Base-by-base conservation (phyloP, 2,113 vertebrate species). In the Sander lucioperca region DNA sequence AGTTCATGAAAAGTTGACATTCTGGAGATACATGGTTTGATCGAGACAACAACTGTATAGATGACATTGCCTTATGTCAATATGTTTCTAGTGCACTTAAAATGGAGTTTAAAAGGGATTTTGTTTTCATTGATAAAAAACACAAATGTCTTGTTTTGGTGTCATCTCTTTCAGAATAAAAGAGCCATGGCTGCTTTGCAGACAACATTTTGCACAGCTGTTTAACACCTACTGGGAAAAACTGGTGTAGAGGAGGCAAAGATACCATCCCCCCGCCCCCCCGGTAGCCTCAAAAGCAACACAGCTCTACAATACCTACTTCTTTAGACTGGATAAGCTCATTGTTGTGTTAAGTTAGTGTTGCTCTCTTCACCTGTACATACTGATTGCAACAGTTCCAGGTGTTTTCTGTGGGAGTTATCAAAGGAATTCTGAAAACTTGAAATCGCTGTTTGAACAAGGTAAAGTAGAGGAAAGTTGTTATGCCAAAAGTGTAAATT, bases 211-310 rank as follows among this genome's bases (percentile, higher is more conserved):
- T 62, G 39, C 19, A 47, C 61, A 56, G 39, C 73, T 73, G 51
- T 76, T 67, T 5, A 72, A 56, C 56, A 80, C n/a, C 48, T 30
- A 30, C 43, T 25, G 10, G 36, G 18, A 33, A 51, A 18, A 68
- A 39, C 27, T 43, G 39, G 19, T 39, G 10, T 6, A 36, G 7
- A 19, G 1, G 11, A 51, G 0, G 51, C 12, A 51, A 30, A 70
- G 10, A 39, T 0, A n/a, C 6, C 7, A 39, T 39, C 39, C 39
- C 39, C 36, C 9, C 2, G 2, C 39, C 9, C 39, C 39, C 2
- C 9, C 9, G 63, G 58, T 15, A 33, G 13, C 21, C 18, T 61
- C n/a, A 43, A 23, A 67, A 61, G 57, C 23, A 57, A 27, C 50
- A n/a, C 15, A 72, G 45, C 18, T 33, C 10, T 15, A 6, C 74